Conservation (phyloP, 2,113 vertebrate species). For the Poeciliopsis occidentalis region DNA sequence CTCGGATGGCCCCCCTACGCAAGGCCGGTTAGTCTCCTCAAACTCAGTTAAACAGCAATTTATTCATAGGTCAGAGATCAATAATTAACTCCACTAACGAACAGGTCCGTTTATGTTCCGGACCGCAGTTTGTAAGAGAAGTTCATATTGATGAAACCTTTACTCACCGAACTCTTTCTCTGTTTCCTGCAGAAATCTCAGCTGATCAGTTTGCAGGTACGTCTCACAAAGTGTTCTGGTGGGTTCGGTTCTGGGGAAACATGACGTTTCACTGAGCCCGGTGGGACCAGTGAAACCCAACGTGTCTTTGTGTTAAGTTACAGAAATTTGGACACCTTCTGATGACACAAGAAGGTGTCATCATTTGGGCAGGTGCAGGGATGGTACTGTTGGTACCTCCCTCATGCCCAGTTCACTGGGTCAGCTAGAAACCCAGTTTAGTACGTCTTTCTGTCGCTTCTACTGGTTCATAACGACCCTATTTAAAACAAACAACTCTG, state of each 20-base stretch:
- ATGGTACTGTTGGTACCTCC: no score
- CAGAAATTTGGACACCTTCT: no score
- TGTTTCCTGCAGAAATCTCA: slow-evolving; percentile 34
- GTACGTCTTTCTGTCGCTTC: no score
- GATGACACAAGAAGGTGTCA: no score
- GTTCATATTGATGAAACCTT: not conserved
- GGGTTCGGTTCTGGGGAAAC: not conserved
- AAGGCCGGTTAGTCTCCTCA: not conserved
- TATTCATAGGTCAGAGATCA: not conserved
- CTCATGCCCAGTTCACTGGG: no score
- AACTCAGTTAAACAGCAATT: not conserved
- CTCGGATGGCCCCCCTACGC: not conserved
- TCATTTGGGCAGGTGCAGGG: no score
- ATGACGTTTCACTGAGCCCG: no score
- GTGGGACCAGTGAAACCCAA: no score
- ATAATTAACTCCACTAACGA: not conserved
- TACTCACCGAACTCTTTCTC: not conserved
- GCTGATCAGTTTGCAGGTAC: slow-evolving; percentile 46
- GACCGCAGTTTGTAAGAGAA: not conserved
- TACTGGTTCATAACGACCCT: no score
- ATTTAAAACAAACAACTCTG: no score
- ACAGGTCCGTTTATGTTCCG: not conserved
- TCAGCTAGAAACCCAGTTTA: no score
- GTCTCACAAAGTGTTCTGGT: not conserved
- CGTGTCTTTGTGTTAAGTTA: no score